Evolutionary conservation across 2,113 vertebrate species (phyloP).

Genomic region (Pungitius pungitius): DNA sequence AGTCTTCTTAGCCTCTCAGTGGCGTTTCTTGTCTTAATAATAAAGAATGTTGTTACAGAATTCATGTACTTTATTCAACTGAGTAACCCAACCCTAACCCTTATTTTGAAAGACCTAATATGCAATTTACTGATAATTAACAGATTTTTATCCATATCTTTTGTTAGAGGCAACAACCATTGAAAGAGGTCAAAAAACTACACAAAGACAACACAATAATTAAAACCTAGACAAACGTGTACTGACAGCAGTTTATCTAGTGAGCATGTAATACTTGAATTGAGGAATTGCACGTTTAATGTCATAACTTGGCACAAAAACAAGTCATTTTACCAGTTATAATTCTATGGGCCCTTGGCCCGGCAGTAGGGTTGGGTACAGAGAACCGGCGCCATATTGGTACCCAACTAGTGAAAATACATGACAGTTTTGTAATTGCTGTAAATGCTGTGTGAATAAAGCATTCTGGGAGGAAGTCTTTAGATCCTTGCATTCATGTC

Average conservation of each 20-base stretch:
- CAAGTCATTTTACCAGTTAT: background rate
- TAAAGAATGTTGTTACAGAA: slow-evolving; percentile 46
- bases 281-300: background rate
- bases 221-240: background rate
- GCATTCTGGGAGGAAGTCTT: background rate
- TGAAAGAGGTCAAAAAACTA: background rate
- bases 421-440: background rate
- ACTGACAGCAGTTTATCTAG: background rate
- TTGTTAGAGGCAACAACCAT: background rate
- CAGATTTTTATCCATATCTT: background rate
- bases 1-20: slow-evolving; percentile 37
- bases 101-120: background rate
- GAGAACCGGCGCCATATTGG: too few species aligned
- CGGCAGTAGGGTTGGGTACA: too few species aligned
- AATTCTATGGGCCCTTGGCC: background rate
- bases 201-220: background rate
- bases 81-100: background rate
- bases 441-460: background rate
- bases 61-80: slow-evolving; percentile 8
- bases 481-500: background rate
- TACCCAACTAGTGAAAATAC: background rate
- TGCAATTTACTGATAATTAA: background rate
- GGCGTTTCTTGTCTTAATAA: slow-evolving; percentile 67
- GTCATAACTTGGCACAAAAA: background rate
- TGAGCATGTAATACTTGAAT: background rate